Conservation (phyloP, 1,140 invertebrate species). For the Triops cancriformis region DNA sequence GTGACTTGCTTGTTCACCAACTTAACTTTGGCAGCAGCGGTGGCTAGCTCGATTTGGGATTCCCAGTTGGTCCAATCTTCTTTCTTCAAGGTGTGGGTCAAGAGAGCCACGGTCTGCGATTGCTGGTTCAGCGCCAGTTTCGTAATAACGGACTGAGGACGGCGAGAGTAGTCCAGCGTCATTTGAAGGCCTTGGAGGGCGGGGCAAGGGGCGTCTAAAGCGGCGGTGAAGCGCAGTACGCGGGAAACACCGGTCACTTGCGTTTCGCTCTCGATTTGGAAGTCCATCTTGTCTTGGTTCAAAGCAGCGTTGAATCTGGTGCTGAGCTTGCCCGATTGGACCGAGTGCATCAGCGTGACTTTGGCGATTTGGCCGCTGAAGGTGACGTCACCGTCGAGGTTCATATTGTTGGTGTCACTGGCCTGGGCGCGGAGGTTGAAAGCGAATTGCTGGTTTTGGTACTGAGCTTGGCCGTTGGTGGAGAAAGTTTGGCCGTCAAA, state of each 20-base stretch:
- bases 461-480: conserved; percentile 4
- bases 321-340: background rate
- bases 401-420: background rate
- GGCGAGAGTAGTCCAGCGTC: conserved; percentile 14
- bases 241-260: background rate
- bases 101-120: background rate
- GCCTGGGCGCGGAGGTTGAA: background rate
- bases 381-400: background rate
- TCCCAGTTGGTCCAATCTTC: conserved; percentile 23
- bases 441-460: background rate
- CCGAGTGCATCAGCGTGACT: background rate
- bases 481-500: conserved; percentile 16
- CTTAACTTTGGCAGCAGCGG: background rate
- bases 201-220: conserved; percentile 9
- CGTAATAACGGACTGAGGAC: conserved; percentile 3
- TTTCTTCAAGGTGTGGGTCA: conserved; percentile 21
- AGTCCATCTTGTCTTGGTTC: background rate
- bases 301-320: background rate
- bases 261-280: background rate
- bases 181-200: conserved; percentile 17
- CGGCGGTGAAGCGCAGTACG: background rate
- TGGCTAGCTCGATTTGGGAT: conserved; percentile 7
- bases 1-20: conserved; percentile 11
- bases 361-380: background rate
- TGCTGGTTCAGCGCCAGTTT: conserved; percentile 12